These are phyloP conservation scores for Triplophysa rosa DNA, from an alignment of 2,113 vertebrate genomes.

Conservation along the genomic window DNA sequence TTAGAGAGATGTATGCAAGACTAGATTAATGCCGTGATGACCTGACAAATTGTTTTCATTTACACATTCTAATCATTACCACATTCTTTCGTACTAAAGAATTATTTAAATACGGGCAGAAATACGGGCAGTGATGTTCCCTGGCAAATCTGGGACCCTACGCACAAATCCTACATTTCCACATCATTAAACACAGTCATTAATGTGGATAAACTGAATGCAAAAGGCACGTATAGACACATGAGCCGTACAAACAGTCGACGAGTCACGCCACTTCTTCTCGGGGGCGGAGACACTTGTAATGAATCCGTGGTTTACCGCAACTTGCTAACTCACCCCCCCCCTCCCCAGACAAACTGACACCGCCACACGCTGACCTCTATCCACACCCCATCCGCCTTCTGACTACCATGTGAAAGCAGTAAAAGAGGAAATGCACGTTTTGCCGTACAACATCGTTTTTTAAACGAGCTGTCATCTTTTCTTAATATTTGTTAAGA, in stretches of 20 bases:
- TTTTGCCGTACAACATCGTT: neutral
- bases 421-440: neutral
- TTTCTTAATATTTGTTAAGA: neutral
- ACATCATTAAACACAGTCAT: no score
- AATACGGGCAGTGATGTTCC: no score
- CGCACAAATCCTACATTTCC: no score
- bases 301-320: conserved; percentile 5
- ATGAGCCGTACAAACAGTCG: neutral
- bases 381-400: neutral
- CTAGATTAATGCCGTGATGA: no score
- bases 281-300: neutral
- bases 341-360: neutral
- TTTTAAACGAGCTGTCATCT: neutral
- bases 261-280: conserved; percentile 1
- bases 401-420: neutral
- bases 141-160: no score
- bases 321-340: neutral
- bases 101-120: no score
- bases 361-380: conserved; percentile 24
- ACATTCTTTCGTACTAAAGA: no score
- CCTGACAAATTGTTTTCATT: no score
- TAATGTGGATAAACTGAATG: neutral
- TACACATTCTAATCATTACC: no score
- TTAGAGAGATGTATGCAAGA: no score
- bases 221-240: neutral